These are phyloP conservation scores for Enteromius treurensis DNA, from an alignment of 2,797 vertebrate species.

Conservation along the genomic window DNA sequence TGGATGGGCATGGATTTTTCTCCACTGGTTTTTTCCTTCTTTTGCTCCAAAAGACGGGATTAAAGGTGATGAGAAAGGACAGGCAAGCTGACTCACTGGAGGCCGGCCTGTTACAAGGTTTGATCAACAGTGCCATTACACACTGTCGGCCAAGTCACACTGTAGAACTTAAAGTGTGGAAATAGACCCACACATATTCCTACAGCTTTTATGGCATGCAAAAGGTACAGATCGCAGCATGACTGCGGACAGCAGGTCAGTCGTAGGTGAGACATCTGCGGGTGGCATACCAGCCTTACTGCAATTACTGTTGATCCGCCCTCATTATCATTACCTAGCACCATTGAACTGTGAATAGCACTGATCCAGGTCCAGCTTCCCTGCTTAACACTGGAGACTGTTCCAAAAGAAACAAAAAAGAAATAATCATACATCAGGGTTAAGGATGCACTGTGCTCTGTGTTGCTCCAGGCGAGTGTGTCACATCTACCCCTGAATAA, in stretches of 20 bases:
- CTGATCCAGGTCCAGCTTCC: slow-evolving; percentile 3
- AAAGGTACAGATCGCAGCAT: slow-evolving; percentile 33
- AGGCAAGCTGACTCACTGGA: slow-evolving; percentile 41
- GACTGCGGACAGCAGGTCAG: slow-evolving; percentile 22
- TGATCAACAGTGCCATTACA: slow-evolving; percentile 51
- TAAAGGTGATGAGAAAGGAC: slow-evolving; percentile 50
- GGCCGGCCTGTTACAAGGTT: slow-evolving; percentile 47
- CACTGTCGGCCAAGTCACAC: background rate
- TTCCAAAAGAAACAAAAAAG: background rate
- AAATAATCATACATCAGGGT: background rate
- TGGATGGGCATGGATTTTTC: slow-evolving; percentile 57
- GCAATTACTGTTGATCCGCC: slow-evolving; percentile 31
- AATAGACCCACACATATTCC: slow-evolving; percentile 55
- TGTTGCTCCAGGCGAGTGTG: background rate
- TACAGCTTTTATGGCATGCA: background rate
- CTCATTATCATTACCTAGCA: slow-evolving; percentile 32
- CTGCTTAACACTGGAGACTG: background rate
- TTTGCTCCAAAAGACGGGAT: slow-evolving; percentile 46
- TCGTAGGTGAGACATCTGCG: slow-evolving; percentile 6
- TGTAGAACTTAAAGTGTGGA: slow-evolving; percentile 50
- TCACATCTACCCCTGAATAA: background rate
- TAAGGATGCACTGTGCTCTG: background rate
- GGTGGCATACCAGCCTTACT: slow-evolving; percentile 9
- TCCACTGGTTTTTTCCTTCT: slow-evolving; percentile 36
- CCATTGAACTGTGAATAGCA: background rate